Evolutionary conservation across 2,888 invertebrate genomes (phyloP).

Genomic region (Ferdinandea cuprea): DNA sequence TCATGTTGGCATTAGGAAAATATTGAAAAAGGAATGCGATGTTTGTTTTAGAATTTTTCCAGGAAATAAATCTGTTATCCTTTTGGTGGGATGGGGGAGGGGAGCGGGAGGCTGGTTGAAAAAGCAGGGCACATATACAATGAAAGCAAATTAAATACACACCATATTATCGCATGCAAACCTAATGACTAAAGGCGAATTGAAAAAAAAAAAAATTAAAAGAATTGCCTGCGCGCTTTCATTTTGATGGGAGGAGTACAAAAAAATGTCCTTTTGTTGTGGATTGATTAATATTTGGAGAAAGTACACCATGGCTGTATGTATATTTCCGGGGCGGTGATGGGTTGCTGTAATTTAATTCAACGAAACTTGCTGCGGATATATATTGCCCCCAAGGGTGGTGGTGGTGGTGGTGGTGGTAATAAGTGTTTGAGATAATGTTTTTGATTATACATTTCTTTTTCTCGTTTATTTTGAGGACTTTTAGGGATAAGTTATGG

Average conservation of each 20-base stretch:
- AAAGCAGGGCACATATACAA: constrained; percentile 19
- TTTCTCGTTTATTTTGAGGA: constrained; percentile 12
- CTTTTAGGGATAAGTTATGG: constrained; percentile 8
- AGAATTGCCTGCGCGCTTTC: constrained; percentile 37
- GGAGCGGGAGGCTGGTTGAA: too few relatives aligned
- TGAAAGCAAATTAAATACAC: constrained; percentile 37
- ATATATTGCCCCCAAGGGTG: background rate
- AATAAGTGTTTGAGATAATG: constrained; percentile 22
- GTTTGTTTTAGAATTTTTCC: constrained; percentile 41
- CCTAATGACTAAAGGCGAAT: constrained; percentile 19
- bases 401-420: constrained; percentile 11
- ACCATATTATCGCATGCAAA: constrained; percentile 56
- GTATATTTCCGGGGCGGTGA: constrained; percentile 23
- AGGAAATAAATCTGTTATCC: constrained; percentile 57
- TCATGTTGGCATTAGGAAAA: constrained; percentile 67
- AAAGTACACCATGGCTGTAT: constrained; percentile 17
- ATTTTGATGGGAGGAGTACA: background rate
- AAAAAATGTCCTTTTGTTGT: constrained; percentile 25
- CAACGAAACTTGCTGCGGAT: constrained; percentile 17
- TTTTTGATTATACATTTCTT: constrained; percentile 20
- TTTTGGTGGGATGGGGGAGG: constrained; percentile 12
- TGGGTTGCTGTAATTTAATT: constrained; percentile 50
- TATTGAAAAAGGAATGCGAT: constrained; percentile 55
- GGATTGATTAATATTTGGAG: constrained; percentile 43
- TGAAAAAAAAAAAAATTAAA: constrained; percentile 12